A percentile compares a stretch with the other conserved stretches of the same genome.
Conservation (phyloP, 2,797 vertebrate genomes). For the Pseudomugil gertrudae region DNA sequence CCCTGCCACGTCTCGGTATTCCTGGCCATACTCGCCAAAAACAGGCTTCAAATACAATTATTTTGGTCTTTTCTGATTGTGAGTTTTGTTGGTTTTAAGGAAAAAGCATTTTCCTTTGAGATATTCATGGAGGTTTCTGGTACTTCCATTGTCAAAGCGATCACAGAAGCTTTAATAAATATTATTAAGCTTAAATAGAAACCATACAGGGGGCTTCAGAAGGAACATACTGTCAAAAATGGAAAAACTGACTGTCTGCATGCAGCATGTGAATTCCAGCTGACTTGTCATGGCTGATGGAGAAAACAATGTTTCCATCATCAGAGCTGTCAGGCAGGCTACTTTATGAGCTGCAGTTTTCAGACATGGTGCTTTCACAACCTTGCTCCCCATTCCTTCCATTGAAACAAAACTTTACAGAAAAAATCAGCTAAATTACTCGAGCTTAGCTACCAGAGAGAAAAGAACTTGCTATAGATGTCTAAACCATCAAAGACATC, state of each 20-base stretch:
- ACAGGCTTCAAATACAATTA: neutral
- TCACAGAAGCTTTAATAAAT: neutral
- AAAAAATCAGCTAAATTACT: no score
- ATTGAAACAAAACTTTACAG: no score
- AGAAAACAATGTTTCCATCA: neutral
- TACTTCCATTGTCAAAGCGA: neutral
- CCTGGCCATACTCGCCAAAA: neutral
- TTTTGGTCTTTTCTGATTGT: neutral
- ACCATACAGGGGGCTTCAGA: no score
- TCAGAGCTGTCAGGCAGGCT: neutral
- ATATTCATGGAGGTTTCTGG: neutral
- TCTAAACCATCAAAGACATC: neutral
- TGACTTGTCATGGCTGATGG: neutral
- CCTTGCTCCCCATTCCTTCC: no score
- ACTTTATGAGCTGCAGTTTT: neutral
- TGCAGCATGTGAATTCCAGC: no score
- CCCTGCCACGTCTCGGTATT: neutral
- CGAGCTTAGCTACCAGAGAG: neutral
- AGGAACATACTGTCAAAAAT: neutral
- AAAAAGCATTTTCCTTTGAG: neutral
- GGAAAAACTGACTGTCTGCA: no score
- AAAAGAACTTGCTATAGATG: neutral
- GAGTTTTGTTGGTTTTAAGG: neutral
- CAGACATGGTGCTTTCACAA: no score
- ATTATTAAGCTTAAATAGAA: no score